phyloP scores from a whole-genome alignment of 2,888 invertebrate genomes.

The Stenchaetothrips biformis region DNA sequence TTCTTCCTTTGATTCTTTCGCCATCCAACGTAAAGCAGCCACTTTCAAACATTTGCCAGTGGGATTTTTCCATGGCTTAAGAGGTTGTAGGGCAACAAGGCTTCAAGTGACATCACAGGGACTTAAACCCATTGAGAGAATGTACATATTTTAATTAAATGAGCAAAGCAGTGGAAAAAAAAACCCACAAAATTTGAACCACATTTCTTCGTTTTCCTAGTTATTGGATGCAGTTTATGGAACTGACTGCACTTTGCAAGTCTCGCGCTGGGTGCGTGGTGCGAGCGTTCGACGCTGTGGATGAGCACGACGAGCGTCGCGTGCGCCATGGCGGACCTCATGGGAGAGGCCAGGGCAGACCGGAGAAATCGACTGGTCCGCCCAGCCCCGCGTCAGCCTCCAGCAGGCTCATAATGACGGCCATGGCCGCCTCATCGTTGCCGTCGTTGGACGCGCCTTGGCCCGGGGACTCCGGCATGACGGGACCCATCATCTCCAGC shows the following conservation, averaged over 20 bases:
- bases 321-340: constrained; percentile 45
- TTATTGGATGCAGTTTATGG: background rate
- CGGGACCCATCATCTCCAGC: constrained; percentile 56
- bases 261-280: background rate
- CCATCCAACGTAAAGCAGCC: too few relatives aligned
- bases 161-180: background rate
- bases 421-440: constrained; percentile 86
- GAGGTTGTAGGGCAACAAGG: too few relatives aligned
- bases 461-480: constrained; percentile 48
- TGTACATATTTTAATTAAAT: background rate
- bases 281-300: background rate
- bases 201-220: background rate
- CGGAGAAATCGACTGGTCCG: constrained; percentile 80
- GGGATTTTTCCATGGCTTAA: too few relatives aligned
- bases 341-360: constrained; percentile 79
- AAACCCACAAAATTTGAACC: background rate
- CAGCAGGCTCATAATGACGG: constrained; percentile 83
- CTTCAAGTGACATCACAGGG: too few relatives aligned
- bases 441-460: constrained; percentile 55
- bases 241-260: background rate
- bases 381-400: constrained; percentile 87
- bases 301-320: too few relatives aligned
- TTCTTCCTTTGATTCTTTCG: too few relatives aligned
- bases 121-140: too few relatives aligned
- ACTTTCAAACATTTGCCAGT: too few relatives aligned